A percentile compares a stretch with the other conserved stretches of the same genome.
phyloP scores from a whole-genome alignment of 2,888 invertebrate species.

The Hypselothyrea guttata region DNA sequence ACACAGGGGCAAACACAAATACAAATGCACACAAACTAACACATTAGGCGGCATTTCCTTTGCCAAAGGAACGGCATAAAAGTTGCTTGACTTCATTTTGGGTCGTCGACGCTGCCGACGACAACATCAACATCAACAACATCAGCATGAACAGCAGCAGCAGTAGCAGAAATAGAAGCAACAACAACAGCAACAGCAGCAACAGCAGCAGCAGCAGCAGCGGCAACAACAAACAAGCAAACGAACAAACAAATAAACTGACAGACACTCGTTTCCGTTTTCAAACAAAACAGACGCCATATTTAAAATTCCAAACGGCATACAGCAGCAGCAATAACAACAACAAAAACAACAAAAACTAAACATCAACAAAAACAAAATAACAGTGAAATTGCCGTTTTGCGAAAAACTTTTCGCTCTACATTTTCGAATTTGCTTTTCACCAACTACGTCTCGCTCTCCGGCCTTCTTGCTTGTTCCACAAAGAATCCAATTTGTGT shows the following conservation, averaged over 20 bases:
- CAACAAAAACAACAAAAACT: slow-evolving; percentile 27
- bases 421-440: slow-evolving; percentile 39
- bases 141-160: slow-evolving; percentile 33
- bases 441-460: background rate
- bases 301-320: slow-evolving; percentile 75
- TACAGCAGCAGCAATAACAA: slow-evolving; percentile 29
- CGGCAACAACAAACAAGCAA: slow-evolving; percentile 34
- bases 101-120: slow-evolving; percentile 55
- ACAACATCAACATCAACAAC: slow-evolving; percentile 38
- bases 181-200: slow-evolving; percentile 33
- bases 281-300: slow-evolving; percentile 78
- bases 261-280: slow-evolving; percentile 77
- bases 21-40: slow-evolving; percentile 56
- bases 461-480: background rate
- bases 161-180: slow-evolving; percentile 9
- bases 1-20: slow-evolving; percentile 20
- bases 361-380: slow-evolving; percentile 56
- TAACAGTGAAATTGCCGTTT: slow-evolving; percentile 55
- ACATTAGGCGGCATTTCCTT: slow-evolving; percentile 72
- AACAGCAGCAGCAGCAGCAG: slow-evolving; percentile 32
- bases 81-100: slow-evolving; percentile 76
- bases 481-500: slow-evolving; percentile 45
- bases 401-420: slow-evolving; percentile 53
- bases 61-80: slow-evolving; percentile 58
- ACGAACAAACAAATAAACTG: slow-evolving; percentile 73